These are phyloP conservation scores for Natrix natrix DNA, from an alignment of 2,797 vertebrate genomes.

Conservation along the genomic window DNA sequence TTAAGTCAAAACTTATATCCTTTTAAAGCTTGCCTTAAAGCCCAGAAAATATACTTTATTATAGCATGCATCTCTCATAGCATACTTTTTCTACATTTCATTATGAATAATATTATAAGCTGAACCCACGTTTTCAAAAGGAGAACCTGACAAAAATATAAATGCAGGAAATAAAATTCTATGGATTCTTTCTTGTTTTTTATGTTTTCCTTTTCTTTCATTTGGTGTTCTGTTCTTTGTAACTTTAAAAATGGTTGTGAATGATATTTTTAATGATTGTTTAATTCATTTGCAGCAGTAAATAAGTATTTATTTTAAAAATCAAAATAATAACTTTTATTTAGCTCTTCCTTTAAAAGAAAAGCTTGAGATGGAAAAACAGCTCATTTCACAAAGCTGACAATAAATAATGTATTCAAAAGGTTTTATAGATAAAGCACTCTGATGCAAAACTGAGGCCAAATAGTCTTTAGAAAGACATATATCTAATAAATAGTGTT, in stretches of 20 bases:
- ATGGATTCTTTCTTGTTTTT: conserved; percentile 34
- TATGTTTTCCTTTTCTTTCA: conserved; percentile 25
- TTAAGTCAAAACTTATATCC: conserved; percentile 48
- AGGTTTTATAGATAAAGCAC: neutral
- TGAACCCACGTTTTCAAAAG: neutral
- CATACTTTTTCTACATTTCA: conserved; percentile 44
- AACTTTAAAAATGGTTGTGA: neutral
- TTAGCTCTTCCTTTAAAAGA: neutral
- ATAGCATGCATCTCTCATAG: conserved; percentile 40
- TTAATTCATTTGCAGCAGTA: conserved; percentile 5
- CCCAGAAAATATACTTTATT: conserved; percentile 52
- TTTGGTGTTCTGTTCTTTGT: neutral
- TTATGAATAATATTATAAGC: conserved; percentile 52
- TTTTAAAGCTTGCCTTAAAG: conserved; percentile 52
- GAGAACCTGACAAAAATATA: conserved; percentile 42
- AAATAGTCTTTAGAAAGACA: neutral
- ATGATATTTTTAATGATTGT: neutral
- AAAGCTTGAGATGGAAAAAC: neutral
- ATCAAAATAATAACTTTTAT: neutral
- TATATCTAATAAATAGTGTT: neutral
- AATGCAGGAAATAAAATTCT: conserved; percentile 32
- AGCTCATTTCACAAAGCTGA: conserved; percentile 29
- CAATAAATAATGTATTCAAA: conserved; percentile 17
- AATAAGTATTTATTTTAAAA: conserved; percentile 2
- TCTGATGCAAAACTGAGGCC: neutral